Percentiles rank a stretch among this genome's conserved stretches.
These are phyloP conservation scores for Melieria picta DNA, from an alignment of 2,888 invertebrate genomes.

Conservation along the genomic window DNA sequence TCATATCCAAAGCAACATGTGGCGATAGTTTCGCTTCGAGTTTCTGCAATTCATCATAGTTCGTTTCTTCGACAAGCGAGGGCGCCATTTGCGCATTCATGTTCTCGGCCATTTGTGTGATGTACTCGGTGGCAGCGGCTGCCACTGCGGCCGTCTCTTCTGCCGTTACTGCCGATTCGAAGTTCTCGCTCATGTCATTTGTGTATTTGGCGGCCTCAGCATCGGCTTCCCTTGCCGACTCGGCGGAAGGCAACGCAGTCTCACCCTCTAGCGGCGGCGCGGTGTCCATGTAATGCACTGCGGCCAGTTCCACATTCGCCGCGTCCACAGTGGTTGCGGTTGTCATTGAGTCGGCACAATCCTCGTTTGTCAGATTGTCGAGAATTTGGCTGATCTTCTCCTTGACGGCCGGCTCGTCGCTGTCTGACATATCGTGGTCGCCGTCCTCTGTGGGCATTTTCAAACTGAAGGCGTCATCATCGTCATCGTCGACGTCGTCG, in stretches of 20 bases:
- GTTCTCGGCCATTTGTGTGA: constrained; percentile 55
- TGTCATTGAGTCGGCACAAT: constrained; percentile 57
- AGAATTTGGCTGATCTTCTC: constrained; percentile 63
- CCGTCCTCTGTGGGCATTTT: constrained; percentile 59
- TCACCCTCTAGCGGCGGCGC: constrained; percentile 8
- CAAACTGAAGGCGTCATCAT: constrained; percentile 60
- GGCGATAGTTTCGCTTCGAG: constrained; percentile 16
- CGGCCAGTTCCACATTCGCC: constrained; percentile 41
- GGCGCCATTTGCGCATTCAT: constrained; percentile 41
- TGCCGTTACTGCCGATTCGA: constrained; percentile 44
- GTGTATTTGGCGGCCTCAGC: constrained; percentile 5
- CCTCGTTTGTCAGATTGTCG: constrained; percentile 62
- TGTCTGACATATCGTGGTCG: constrained; percentile 60
- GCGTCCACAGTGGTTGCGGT: constrained; percentile 53
- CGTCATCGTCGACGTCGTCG: constrained; percentile 55
- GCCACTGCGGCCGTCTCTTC: constrained; percentile 54
- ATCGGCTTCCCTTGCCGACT: background rate
- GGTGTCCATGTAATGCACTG: constrained; percentile 45
- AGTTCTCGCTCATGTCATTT: constrained; percentile 8
- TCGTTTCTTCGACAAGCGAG: constrained; percentile 16
- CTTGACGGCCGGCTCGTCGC: constrained; percentile 61
- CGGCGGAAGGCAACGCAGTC: background rate
- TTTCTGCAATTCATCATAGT: constrained; percentile 16
- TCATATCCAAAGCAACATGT: background rate
- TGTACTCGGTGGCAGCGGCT: constrained; percentile 54